These are phyloP conservation scores for Malurus elegans DNA, from an alignment of 2,113 vertebrate species.

Conservation along the genomic window DNA sequence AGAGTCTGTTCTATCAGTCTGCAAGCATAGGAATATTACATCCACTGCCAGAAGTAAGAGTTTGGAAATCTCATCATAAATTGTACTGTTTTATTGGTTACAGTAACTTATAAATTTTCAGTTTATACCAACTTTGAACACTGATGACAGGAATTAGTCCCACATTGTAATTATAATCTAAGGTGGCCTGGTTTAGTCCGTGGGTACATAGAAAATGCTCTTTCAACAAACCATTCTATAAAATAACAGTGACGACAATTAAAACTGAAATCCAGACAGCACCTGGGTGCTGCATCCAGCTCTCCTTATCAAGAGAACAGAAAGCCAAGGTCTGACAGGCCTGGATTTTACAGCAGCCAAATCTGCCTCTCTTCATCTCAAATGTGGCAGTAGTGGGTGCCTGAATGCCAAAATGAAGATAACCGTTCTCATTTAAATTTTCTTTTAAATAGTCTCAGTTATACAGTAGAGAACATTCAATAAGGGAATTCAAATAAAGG, in stretches of 20 bases:
- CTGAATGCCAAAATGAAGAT: not conserved
- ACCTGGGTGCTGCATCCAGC: not conserved
- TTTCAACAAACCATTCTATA: not conserved
- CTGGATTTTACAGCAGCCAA: not conserved
- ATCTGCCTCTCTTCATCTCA: not conserved
- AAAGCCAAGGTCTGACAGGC: not conserved
- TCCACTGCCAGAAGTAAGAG: not conserved
- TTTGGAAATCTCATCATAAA: not conserved
- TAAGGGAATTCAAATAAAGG: not conserved
- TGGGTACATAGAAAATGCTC: not conserved
- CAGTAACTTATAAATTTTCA: not conserved
- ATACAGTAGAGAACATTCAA: not conserved
- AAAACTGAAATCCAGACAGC: not conserved
- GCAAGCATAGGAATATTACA: not conserved
- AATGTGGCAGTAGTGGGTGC: not conserved
- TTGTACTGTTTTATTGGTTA: not conserved
- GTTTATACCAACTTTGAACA: not conserved
- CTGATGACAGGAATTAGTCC: not conserved
- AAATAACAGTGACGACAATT: not conserved
- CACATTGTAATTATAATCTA: not conserved
- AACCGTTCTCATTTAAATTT: not conserved
- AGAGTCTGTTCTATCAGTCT: not conserved
- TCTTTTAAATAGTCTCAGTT: not conserved
- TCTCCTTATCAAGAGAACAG: rapidly evolving
- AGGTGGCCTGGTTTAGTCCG: not conserved